These are phyloP conservation scores for Ficedula albicollis DNA, from an alignment of 2,797 vertebrate genomes.

Conservation along the genomic window DNA sequence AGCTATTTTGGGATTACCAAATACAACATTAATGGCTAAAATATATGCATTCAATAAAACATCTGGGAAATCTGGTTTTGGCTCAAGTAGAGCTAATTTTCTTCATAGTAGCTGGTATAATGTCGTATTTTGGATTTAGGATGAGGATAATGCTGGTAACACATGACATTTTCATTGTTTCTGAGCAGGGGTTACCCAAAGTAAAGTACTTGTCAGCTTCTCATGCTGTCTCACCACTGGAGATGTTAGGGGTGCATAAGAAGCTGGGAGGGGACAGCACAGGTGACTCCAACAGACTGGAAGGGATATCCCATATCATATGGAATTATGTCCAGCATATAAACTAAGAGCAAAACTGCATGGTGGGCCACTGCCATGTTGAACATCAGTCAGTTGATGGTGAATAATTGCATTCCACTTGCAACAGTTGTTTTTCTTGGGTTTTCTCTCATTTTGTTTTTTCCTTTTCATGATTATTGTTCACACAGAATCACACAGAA, in stretches of 20 bases:
- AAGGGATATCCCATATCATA: background rate
- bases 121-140: background rate
- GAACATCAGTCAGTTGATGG: background rate
- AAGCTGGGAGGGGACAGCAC: background rate
- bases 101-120: background rate
- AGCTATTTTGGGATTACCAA: background rate
- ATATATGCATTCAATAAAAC: background rate
- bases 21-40: background rate
- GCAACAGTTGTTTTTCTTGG: background rate
- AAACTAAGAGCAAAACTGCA: background rate
- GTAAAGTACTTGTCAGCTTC: background rate
- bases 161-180: background rate
- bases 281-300: background rate
- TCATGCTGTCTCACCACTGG: background rate
- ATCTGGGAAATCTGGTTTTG: background rate
- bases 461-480: background rate
- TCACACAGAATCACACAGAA: too few relatives aligned
- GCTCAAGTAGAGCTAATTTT: background rate
- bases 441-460: background rate
- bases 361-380: background rate
- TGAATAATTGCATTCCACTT: background rate
- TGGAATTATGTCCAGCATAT: background rate
- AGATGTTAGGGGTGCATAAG: background rate
- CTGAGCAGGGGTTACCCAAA: background rate
- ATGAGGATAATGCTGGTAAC: background rate